Percentiles rank a stretch among this genome's conserved stretches.
phyloP scores from a whole-genome alignment of 2,113 vertebrate species.

The Cnemophilus loriae region DNA sequence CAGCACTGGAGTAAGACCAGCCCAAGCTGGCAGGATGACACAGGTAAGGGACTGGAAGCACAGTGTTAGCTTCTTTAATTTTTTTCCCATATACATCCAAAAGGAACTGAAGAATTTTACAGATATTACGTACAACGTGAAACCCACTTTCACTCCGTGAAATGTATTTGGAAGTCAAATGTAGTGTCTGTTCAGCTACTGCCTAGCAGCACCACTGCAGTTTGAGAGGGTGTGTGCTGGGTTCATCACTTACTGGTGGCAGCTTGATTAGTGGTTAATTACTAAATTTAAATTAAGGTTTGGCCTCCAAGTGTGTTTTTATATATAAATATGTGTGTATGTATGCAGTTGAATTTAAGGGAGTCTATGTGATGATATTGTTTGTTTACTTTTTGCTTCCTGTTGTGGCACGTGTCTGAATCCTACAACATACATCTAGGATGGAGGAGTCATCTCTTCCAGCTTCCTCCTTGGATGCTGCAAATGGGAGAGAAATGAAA shows the following conservation, averaged over 20 bases:
- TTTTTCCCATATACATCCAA: not conserved
- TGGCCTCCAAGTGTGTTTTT: not conserved
- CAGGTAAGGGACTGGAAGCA: not conserved
- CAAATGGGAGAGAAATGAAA: not conserved
- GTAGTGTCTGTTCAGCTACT: not conserved
- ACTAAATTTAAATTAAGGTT: not conserved
- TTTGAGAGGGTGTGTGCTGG: not conserved
- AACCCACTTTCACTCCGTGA: not conserved
- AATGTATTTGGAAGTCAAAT: not conserved
- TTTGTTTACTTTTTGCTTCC: not conserved
- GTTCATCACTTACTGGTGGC: not conserved
- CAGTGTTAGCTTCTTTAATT: not conserved
- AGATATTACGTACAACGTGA: not conserved
- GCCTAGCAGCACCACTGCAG: not conserved
- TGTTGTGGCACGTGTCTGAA: not conserved
- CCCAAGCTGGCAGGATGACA: not conserved
- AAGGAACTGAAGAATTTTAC: not conserved
- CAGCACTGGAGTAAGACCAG: not conserved
- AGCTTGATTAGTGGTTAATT: not conserved
- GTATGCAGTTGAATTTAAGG: not conserved
- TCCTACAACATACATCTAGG: not conserved
- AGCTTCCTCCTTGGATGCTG: not conserved
- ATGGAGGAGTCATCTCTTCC: not conserved
- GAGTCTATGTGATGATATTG: not conserved
- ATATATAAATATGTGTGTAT: not conserved